Conservation (phyloP, 1,140 invertebrate genomes). For the Bombus difficillimus region DNA sequence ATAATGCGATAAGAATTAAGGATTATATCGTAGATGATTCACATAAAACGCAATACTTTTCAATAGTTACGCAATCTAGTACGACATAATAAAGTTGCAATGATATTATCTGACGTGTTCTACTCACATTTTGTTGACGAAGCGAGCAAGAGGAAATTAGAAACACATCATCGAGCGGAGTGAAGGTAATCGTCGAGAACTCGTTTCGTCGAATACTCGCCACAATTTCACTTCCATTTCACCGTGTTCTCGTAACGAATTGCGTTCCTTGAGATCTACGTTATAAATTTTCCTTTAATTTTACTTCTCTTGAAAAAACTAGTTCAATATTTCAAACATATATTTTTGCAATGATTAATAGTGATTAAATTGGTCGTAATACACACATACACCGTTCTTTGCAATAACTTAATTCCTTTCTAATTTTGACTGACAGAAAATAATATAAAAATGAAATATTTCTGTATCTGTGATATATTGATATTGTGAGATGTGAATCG, state of each 20-base stretch:
- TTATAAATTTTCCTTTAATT: slow-evolving; percentile 10
- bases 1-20: not conserved
- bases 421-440: not conserved
- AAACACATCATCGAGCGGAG: not conserved
- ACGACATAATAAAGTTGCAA: not conserved
- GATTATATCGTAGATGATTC: not conserved
- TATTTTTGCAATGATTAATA: not conserved
- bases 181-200: not conserved
- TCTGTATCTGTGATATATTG: not conserved
- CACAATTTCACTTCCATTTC: slow-evolving; percentile 6
- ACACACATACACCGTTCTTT: not conserved
- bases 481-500: not conserved
- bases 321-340: not conserved
- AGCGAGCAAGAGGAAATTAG: not conserved
- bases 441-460: not conserved
- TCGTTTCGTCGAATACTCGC: not conserved
- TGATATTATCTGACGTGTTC: not conserved
- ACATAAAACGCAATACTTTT: not conserved
- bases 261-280: not conserved
- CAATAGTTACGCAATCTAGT: not conserved
- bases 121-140: slow-evolving; percentile 36
- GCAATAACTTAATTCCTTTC: not conserved
- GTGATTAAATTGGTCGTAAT: not conserved
- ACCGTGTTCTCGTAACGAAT: not conserved
- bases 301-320: not conserved